Evolutionary conservation across 2,113 vertebrate genomes (phyloP), one percentile per base, ranked within the genome.

Genomic region (Cavia aperea): DNA sequence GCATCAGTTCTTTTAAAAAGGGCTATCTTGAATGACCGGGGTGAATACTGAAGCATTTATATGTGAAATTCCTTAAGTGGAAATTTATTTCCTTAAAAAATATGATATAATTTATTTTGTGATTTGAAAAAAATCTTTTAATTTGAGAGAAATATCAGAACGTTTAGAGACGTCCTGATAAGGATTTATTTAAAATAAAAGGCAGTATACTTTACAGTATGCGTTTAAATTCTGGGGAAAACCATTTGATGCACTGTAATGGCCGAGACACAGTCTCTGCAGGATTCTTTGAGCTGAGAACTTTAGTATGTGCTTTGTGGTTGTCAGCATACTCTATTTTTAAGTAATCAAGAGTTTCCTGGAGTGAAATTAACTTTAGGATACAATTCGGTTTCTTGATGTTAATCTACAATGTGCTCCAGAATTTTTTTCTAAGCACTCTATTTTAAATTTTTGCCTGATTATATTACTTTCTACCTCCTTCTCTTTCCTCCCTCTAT

Each of bases 341-440:
- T 56, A 91, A 75, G 2, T 72, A 92, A 36, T 81, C 23, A 84
- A 77, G 75, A 46, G 29, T 96, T 94, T 86, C 73, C 95, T 94
- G 58, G 68, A 85, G 62, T 94, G 79, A 62, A 75, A 78, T 93
- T 84, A 95, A 90, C 24, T 72, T 84, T 63, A 51, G 0, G 11
- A 56, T 58, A 43, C 46, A 95, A 94, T 94, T 82, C 75, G 90
- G 2, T 93, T 92, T 96, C 62, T 92, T 88, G 82, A 46, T 92
- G 90, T 79, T 90, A 82, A 83, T 83, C 75, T 65, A 78, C 66
- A 68, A 79, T 60, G 62, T 92, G 39, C 89, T 65, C 94, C 81
- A 86, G 89, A 93, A 91, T 92, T 73, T 84, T 94, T 93, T 83
- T 51, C 94, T 92, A 92, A 93, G 81, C 75, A 49, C 9, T 43